Base-by-base conservation (phyloP, 1,140 invertebrate genomes). In the Spodoptera litura region DNA sequence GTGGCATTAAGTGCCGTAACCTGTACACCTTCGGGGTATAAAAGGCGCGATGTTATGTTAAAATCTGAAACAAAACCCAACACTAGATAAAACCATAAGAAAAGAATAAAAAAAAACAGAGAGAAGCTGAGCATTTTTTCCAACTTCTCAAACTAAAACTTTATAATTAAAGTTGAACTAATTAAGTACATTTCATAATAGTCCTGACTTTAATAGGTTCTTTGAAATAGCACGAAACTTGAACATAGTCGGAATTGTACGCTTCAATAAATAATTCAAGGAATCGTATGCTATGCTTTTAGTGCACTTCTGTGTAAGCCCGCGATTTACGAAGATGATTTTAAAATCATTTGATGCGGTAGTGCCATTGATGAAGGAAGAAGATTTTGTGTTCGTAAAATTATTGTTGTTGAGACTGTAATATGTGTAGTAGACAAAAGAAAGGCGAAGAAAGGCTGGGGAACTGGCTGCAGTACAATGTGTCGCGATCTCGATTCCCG, bases 251-350 rank as follows among this genome's bases (percentile, higher is more conserved):
- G 53, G 53, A 75, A 68, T 78, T 66, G 64, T 78, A 44, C 35
- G 44, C 72, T 68, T 78, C 31, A 58, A 78, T 78, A 78, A 78
- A 78, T 78, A 70, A 78, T 78, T 68, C 53, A 5, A 2, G 64
- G 75, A 59, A 78, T 70, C 53, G 52, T 75, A 62, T 78, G 75
- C 52, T 77, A 77, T 77, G 75, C 75, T 68, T 70, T 58, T 78
- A 68, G 62, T 68, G 62, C 75, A 78, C 74, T 78, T 56, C 6
- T 12, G 52, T 49, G 68, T 51, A 62, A 31, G 15, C 44, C 15
- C 44, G 0, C 12, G 72, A 75, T 27, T 13, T 52, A 62, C n/a
- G 58, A 62, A 75, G 49, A 4, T 27, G 20, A 53, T 27, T 66
- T 25, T 52, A 6, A 15, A 12, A 5, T 35, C 5, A 2, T 52